These are phyloP conservation scores for Perdita meconis DNA, from an alignment of 2,888 invertebrate genomes.

Conservation along the genomic window DNA sequence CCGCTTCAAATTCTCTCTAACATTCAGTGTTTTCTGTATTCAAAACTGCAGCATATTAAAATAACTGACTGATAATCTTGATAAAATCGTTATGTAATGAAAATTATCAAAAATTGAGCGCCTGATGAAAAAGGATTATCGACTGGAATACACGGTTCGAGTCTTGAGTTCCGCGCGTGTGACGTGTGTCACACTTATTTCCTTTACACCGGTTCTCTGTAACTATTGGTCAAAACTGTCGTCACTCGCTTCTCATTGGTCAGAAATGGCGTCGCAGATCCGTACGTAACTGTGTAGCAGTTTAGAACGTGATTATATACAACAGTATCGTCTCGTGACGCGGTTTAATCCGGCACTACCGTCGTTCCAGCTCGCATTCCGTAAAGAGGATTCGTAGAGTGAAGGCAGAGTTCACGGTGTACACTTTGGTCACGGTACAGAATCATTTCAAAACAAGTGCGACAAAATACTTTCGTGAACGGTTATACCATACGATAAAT, in stretches of 20 bases:
- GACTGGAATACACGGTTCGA: conserved; percentile 33
- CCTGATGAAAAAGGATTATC: conserved; percentile 17
- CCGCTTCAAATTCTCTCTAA: not conserved
- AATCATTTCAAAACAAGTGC: not conserved
- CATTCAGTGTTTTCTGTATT: not conserved
- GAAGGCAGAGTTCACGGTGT: conserved; percentile 7
- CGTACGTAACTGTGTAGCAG: conserved; percentile 6
- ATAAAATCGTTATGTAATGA: not conserved
- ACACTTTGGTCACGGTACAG: not conserved
- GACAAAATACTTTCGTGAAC: not conserved
- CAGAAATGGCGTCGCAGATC: conserved; percentile 55
- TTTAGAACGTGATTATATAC: conserved; percentile 6
- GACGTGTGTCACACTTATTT: conserved; percentile 55
- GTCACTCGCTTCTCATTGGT: conserved; percentile 66
- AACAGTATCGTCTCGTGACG: conserved; percentile 65
- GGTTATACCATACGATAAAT: not conserved
- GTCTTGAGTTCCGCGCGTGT: conserved; percentile 27
- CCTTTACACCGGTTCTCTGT: too few species aligned
- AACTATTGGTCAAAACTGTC: conserved; percentile 70
- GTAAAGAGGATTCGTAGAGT: conserved; percentile 41
- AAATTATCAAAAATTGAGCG: too few species aligned
- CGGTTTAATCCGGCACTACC: conserved; percentile 59
- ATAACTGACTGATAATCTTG: not conserved
- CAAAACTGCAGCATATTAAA: not conserved
- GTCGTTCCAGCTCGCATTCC: conserved; percentile 64